A percentile compares a stretch with the other conserved stretches of the same genome.
Evolutionary conservation across 2,113 vertebrate species (phyloP).

Genomic region (Microtus oregoni): DNA sequence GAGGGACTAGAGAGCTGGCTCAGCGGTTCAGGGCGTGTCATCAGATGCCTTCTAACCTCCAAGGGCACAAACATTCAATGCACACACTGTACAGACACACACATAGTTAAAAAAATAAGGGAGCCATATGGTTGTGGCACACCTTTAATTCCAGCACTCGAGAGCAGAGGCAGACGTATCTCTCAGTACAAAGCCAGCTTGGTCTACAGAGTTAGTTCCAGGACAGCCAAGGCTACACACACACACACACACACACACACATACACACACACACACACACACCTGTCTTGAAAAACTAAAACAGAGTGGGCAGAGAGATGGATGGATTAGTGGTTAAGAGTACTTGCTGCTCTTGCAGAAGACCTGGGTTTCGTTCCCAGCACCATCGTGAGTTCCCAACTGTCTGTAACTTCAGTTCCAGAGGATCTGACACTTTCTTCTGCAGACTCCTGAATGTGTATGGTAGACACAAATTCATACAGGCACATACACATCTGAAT

Average conservation of each 20-base stretch:
- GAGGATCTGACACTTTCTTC: background rate
- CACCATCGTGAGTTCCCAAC: background rate
- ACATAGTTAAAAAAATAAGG: background rate
- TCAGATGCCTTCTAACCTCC: background rate
- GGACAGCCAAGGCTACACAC: too few species aligned
- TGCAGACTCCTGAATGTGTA: too few species aligned
- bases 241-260: too few species aligned
- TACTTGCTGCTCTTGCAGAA: background rate
- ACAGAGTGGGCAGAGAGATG: background rate
- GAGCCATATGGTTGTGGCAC: background rate
- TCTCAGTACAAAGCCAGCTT: background rate
- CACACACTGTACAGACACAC: background rate
- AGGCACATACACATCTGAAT: background rate
- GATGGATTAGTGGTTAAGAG: background rate
- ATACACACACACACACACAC: background rate
- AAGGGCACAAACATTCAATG: background rate
- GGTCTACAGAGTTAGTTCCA: background rate
- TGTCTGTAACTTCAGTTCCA: background rate
- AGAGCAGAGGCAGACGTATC: background rate
- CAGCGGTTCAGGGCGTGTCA: background rate
- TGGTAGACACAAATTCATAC: background rate
- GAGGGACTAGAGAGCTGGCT: background rate
- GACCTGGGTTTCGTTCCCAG: background rate
- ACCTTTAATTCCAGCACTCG: background rate
- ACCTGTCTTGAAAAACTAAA: background rate